Evolutionary conservation across 2,888 invertebrate genomes (phyloP), one percentile per base, ranked within the genome.

Genomic region (Epinotia demarniana): DNA sequence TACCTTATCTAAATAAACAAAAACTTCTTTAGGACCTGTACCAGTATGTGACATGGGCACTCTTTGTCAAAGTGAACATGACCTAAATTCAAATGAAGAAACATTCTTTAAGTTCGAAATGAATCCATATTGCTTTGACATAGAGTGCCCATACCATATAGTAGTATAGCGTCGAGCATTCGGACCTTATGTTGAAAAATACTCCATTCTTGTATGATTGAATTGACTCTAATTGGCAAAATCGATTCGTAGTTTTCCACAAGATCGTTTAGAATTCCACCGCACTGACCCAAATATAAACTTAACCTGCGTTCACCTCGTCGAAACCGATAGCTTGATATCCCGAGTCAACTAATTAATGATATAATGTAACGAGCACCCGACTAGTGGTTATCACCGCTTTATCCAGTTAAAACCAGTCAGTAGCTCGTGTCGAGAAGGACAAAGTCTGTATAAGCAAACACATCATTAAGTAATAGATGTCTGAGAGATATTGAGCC

Each of bases 391-490:
- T 58, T 74, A 74, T 74, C 69, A 43, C 55, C 63, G 63, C 11
- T 55, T 43, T 4, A 63, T 8, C 69, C 57, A n/a, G 69, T 58
- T 57, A 57, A 3, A 33, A 63, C 62, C 63, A n/a, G 69, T 16
- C 23, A 0, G 57, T 69, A 68, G 74, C 74, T 62, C 74, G 74
- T 69, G 74, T 55, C 62, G 13, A 69, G 68, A 74, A 61, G 73
- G 73, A 74, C 74, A 69, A 69, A 74, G 74, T 74, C 74, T 74
- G 62, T 46, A 6, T 55, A 62, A 46, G 53, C 57, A 73, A 73
- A 73, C 27, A 55, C n/a, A 13, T 43, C 13, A 33, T 62, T 66
- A 39, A 23, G 68, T 53, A 61, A 46, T 61, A 67, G 49, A 13
- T 57, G 39, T 39, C 9, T n/a, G 27, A 19, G 16, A 46, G n/a